Evolutionary conservation across 2,888 invertebrate genomes (phyloP).

Genomic region (Petrolisthes cinctipes): DNA sequence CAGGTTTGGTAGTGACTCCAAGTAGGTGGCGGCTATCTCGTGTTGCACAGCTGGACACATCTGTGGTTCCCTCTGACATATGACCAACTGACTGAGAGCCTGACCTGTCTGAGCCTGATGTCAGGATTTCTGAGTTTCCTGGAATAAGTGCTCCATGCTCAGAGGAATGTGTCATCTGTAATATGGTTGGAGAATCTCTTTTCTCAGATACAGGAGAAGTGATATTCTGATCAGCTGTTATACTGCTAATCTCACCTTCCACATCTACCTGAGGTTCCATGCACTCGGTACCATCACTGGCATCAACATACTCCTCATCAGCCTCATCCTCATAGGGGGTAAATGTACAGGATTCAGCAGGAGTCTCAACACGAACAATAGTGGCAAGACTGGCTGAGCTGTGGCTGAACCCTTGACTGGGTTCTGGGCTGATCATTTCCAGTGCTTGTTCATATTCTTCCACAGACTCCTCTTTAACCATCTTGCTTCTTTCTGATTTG

Average conservation of each 20-base stretch:
- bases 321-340: conserved; percentile 25
- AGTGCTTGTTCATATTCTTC: conserved; percentile 53
- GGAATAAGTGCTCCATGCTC: background rate
- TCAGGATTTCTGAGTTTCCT: conserved; percentile 6
- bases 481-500: background rate
- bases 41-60: background rate
- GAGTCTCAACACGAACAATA: conserved; percentile 36
- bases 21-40: background rate
- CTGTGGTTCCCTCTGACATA: background rate
- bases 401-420: conserved; percentile 42
- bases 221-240: too few relatives aligned
- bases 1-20: background rate
- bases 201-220: too few relatives aligned
- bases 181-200: too few relatives aligned
- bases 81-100: background rate
- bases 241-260: background rate
- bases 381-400: conserved; percentile 43
- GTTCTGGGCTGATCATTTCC: conserved; percentile 38
- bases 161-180: background rate
- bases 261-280: background rate
- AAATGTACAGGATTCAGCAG: background rate
- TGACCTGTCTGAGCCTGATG: conserved; percentile 30
- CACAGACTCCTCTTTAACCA: conserved; percentile 35
- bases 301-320: conserved; percentile 42
- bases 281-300: conserved; percentile 30